phyloP scores from a whole-genome alignment of 2,797 vertebrate species.

The Sitta carolinensis region DNA sequence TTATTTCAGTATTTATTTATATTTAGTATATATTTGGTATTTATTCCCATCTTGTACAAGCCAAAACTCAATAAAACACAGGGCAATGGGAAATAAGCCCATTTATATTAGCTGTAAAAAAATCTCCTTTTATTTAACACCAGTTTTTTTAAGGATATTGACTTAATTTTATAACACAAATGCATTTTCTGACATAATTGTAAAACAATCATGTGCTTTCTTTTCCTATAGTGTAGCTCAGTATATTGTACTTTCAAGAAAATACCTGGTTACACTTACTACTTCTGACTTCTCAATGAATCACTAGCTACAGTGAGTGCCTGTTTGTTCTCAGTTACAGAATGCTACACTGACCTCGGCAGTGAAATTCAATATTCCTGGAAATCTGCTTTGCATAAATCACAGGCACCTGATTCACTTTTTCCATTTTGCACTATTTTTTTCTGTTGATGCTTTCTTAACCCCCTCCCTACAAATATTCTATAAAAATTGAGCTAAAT shows the following conservation, averaged over 20 bases:
- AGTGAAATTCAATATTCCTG: constrained; percentile 46
- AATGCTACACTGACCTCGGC: neutral
- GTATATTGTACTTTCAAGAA: neutral
- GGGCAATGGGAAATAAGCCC: neutral
- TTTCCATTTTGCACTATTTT: constrained; percentile 1
- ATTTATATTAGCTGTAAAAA: neutral
- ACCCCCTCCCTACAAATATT: neutral
- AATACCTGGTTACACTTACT: neutral
- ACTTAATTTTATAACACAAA: neutral
- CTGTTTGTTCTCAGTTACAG: constrained; percentile 37
- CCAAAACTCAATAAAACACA: neutral
- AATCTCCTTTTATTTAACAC: neutral
- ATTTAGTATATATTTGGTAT: neutral
- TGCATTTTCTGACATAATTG: neutral
- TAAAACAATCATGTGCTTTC: neutral
- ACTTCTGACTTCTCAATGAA: neutral
- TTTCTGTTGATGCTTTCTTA: neutral
- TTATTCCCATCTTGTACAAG: neutral
- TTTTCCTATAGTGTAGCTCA: neutral
- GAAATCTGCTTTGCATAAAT: constrained; percentile 40
- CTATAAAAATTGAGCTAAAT: neutral
- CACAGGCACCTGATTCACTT: constrained; percentile 20
- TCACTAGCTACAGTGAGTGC: neutral
- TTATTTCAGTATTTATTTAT: neutral
- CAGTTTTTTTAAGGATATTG: neutral